Conservation (phyloP, 2,888 invertebrate species). For the Clivina fossor region DNA sequence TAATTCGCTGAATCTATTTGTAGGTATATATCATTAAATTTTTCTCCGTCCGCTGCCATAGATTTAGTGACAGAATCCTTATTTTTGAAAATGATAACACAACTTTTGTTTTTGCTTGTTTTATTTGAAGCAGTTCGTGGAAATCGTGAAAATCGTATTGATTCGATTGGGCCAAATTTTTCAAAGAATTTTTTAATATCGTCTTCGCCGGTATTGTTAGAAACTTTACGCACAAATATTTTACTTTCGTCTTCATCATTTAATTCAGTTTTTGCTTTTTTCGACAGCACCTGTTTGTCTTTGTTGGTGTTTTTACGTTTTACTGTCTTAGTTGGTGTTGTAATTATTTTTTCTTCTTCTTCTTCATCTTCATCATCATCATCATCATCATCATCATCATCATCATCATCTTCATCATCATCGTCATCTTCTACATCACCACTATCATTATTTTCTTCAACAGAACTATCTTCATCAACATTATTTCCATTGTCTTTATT, state of each 20-base stretch:
- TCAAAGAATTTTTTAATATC: conserved; percentile 64
- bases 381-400: too few species aligned
- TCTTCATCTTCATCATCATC: too few species aligned
- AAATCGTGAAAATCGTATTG: conserved; percentile 67
- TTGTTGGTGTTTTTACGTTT: too few species aligned
- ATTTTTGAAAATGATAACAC: conserved; percentile 64
- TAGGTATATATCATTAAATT: conserved; percentile 65
- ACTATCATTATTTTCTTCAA: too few species aligned
- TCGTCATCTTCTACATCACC: too few species aligned
- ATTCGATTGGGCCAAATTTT: conserved; percentile 68
- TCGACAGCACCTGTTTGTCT: too few species aligned
- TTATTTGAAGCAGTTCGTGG: conserved; percentile 66
- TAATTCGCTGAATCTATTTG: conserved; percentile 61
- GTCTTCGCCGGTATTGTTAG: conserved; percentile 59
- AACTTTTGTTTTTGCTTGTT: conserved; percentile 63
- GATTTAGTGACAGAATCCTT: conserved; percentile 59
- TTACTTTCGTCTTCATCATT: conserved; percentile 60
- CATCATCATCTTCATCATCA: too few species aligned
- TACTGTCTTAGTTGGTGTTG: too few species aligned
- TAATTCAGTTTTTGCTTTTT: too few species aligned
- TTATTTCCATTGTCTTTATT: too few species aligned
- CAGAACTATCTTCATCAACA: too few species aligned
- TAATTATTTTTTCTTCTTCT: too few species aligned
- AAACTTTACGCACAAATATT: conserved; percentile 77
- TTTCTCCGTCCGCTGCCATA: conserved; percentile 65